Evolutionary conservation across 2,113 vertebrate species (phyloP).

Genomic region (Leptobrachium ailaonicum): DNA sequence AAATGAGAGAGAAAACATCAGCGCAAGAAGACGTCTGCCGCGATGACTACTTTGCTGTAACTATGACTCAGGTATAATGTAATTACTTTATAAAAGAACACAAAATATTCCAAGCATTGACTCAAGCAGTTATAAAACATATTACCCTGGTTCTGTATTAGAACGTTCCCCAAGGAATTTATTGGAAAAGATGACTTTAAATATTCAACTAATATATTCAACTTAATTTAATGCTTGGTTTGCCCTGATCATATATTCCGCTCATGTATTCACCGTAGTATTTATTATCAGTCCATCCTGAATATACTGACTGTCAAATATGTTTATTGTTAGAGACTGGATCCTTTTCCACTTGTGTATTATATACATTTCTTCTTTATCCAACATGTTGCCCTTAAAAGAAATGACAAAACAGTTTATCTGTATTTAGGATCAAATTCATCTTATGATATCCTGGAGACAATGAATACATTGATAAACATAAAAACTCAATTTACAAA

Average conservation of each 20-base stretch:
- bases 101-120: background rate
- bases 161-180: too few species aligned
- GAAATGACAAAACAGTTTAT: too few species aligned
- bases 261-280: background rate
- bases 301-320: background rate
- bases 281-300: conserved; percentile 6
- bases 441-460: too few species aligned
- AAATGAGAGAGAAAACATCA: background rate
- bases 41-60: background rate
- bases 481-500: too few species aligned
- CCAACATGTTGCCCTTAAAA: too few species aligned
- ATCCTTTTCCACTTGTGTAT: too few species aligned
- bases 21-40: background rate
- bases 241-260: background rate
- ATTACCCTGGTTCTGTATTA: background rate
- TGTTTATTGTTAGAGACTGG: background rate
- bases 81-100: conserved; percentile 1
- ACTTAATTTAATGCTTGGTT: conserved; percentile 2
- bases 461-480: too few species aligned
- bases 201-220: background rate
- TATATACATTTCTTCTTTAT: too few species aligned
- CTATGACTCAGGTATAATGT: background rate
- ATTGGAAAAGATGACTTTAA: background rate
- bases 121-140: background rate
- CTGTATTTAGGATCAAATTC: too few species aligned